A percentile compares a stretch with the other conserved stretches of the same genome.
phyloP scores from a whole-genome alignment of 2,113 vertebrate genomes.

The Eidolon helvum region DNA sequence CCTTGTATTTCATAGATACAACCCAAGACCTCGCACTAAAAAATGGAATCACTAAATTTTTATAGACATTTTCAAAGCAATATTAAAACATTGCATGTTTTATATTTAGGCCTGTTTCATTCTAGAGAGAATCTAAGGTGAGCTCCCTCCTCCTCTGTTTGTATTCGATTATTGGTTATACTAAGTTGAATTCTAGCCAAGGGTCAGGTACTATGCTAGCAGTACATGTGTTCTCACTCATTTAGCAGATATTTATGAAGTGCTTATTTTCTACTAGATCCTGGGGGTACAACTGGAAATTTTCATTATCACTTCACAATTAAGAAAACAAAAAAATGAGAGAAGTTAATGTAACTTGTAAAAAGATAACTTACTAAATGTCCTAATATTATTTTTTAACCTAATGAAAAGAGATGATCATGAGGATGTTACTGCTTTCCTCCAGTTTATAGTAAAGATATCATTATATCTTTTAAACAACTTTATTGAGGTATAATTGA shows the following conservation, averaged over 20 bases:
- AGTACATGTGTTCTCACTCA: neutral
- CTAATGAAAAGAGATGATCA: neutral
- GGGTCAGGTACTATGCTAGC: neutral
- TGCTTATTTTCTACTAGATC: neutral
- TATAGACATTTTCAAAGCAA: neutral
- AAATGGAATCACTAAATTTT: neutral
- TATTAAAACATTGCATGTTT: neutral
- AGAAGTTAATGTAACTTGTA: neutral
- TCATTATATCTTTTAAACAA: neutral
- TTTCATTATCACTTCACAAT: neutral
- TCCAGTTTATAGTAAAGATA: neutral
- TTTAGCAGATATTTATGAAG: neutral
- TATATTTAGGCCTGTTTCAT: neutral
- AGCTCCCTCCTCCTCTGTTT: neutral
- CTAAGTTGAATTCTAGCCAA: neutral
- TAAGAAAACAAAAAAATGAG: neutral
- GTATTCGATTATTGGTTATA: neutral
- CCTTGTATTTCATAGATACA: neutral
- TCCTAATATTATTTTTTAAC: neutral
- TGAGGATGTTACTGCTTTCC: neutral
- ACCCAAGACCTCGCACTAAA: neutral
- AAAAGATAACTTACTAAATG: neutral
- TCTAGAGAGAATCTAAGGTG: neutral
- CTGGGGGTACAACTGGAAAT: neutral
- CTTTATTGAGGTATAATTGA: neutral